phyloP scores from a whole-genome alignment of 2,888 invertebrate species.

The Tenthredo scrophulariae region DNA sequence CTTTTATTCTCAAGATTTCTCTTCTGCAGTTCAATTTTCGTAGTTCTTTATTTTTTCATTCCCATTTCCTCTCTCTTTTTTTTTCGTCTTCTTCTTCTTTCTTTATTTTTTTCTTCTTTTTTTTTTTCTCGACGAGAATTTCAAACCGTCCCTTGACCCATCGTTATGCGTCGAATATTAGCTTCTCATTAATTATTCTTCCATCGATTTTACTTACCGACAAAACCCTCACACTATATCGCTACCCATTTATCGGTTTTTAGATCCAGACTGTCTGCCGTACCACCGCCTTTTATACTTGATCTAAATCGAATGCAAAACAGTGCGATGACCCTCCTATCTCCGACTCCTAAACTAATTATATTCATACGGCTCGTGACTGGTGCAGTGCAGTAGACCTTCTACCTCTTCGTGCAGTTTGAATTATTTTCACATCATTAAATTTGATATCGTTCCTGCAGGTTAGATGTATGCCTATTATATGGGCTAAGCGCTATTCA shows the following conservation, averaged over 20 bases:
- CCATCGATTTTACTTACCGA: neutral
- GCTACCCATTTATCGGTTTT: neutral
- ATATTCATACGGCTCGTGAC: constrained; percentile 19
- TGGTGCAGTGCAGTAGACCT: neutral
- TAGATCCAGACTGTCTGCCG: neutral
- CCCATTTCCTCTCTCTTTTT: neutral
- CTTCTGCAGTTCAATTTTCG: neutral
- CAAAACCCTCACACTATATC: neutral
- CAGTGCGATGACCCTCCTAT: constrained; percentile 35
- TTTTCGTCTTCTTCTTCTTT: neutral
- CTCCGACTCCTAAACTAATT: constrained; percentile 20
- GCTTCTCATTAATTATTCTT: constrained; percentile 3
- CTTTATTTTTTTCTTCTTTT: neutral
- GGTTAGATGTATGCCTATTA: neutral
- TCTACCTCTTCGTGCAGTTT: neutral
- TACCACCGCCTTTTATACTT: constrained; percentile 3
- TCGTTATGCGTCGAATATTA: neutral
- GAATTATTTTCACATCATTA: constrained; percentile 1
- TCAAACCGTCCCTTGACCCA: neutral
- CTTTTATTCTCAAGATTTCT: neutral
- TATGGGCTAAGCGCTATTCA: neutral
- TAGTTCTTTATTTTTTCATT: neutral
- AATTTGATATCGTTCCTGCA: neutral
- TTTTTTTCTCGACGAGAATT: neutral
- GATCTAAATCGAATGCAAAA: constrained; percentile 44